Base-by-base conservation (phyloP, 2,797 vertebrate genomes). In the Chromis chromis region DNA sequence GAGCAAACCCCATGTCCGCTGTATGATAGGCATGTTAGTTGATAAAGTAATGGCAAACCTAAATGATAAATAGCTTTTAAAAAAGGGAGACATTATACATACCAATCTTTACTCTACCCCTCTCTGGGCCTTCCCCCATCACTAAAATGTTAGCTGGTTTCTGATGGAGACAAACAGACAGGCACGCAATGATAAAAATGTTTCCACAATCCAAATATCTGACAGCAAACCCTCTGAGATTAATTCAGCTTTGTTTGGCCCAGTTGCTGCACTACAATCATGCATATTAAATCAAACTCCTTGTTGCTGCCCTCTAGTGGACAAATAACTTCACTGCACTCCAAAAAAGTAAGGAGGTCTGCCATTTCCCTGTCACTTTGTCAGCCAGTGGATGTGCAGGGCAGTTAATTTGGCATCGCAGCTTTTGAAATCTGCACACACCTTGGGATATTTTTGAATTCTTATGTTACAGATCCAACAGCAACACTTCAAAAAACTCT, bases 121-220 rank as follows among this genome's bases (percentile, higher is more conserved):
- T 96, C 93, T 99, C 98, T 88, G 98, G 98, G 91, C 98, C 98
- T 95, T 99, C 98, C 91, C 98, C 98, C 98, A 99, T 99, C 94
- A 99, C 98, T 96, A 99, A 97, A 95, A 99, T 99, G 93, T 99
- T 99, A 86, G 98, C 98, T 95, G 98, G 98, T 97, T 99, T 99
- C 98, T 99, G 95, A 91, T 88, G 86, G 56, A 60, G 50, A 80
- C 27, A 49, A 68, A 71, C 25, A 89, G 14, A 66, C 40, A 81
- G 14, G 27, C 2, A 42, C 1, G 63, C 1, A 54, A 13, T 33
- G 44, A 54, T 55, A 24, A 58, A 78, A 36, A 71, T 27, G 3
- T 39, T 25, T 63, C 17, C 3, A 39, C n/a, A 78, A 61, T 39
- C 13, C 6, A 75, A 19, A 64, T 31, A 56, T 40, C 3, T 21